Conservation (phyloP, 2,113 vertebrate species). For the Eulacestoma nigropectus region DNA sequence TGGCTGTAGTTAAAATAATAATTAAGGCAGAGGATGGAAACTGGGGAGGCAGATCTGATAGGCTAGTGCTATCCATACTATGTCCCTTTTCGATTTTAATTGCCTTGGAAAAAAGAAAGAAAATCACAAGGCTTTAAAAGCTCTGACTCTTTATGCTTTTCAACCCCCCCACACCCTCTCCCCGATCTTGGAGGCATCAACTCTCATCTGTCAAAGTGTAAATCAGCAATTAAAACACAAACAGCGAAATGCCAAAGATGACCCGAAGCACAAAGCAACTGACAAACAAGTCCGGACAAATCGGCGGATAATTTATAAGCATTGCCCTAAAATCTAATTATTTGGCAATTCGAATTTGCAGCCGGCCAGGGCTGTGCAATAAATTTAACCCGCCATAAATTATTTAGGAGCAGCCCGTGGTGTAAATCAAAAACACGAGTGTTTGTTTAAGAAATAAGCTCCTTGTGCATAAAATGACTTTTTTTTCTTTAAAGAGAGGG, state of each 20-base stretch:
- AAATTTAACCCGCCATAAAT: conserved; percentile 93
- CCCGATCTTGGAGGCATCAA: conserved; percentile 80
- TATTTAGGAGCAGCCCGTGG: conserved; percentile 87
- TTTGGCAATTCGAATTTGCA: conserved; percentile 94
- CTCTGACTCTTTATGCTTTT: conserved; percentile 44
- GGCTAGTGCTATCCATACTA: conserved; percentile 55
- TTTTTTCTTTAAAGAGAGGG: background rate
- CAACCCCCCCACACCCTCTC: conserved; percentile 41
- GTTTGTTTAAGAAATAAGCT: conserved; percentile 86
- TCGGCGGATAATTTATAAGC: conserved; percentile 92
- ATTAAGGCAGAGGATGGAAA: conserved; percentile 45
- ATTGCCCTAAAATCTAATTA: conserved; percentile 94
- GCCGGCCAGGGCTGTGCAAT: conserved; percentile 84
- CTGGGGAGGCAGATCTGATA: conserved; percentile 13
- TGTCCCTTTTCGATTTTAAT: conserved; percentile 69
- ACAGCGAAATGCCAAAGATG: conserved; percentile 92
- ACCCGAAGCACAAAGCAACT: conserved; percentile 89
- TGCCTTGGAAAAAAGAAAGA: conserved; percentile 63
- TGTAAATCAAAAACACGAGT: conserved; percentile 86
- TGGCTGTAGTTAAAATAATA: conserved; percentile 67
- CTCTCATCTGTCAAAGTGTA: conserved; percentile 91
- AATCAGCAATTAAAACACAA: conserved; percentile 93
- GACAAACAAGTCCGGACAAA: conserved; percentile 95
- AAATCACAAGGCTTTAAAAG: conserved; percentile 70
- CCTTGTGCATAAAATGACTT: conserved; percentile 76